phyloP scores from a whole-genome alignment of 2,888 invertebrate genomes.

The Leptopilina drosophilae region DNA sequence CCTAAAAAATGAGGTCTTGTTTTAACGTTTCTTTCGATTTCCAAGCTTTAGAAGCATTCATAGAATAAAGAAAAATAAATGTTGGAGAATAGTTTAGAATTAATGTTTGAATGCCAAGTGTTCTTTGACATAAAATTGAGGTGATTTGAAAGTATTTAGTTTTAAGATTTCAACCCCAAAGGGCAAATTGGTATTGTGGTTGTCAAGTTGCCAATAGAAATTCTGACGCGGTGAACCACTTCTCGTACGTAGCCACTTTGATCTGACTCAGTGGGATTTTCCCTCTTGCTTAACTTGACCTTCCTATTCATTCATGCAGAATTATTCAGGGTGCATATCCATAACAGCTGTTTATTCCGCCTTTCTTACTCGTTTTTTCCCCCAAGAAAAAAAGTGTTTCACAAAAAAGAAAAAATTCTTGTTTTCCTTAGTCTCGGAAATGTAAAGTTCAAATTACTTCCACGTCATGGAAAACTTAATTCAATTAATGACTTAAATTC shows the following conservation, averaged over 20 bases:
- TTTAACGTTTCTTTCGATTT: no score
- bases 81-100: no score
- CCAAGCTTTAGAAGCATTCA: no score
- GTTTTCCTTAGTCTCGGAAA: neutral
- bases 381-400: neutral
- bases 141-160: neutral
- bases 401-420: neutral
- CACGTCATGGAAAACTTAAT: no score
- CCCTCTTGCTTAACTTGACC: constrained; percentile 19
- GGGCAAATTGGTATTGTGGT: constrained; percentile 10
- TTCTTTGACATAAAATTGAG: neutral
- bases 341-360: constrained; percentile 23
- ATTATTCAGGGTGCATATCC: constrained; percentile 1
- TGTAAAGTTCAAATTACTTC: no score
- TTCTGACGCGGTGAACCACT: neutral
- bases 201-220: neutral
- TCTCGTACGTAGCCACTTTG: neutral
- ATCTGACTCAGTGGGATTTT: constrained; percentile 5
- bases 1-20: no score
- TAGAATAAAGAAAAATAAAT: no score
- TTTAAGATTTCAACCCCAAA: neutral
- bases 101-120: neutral
- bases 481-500: no score
- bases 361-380: neutral
- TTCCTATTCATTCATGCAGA: constrained; percentile 28